Percentiles rank a stretch among this genome's conserved stretches.
Evolutionary conservation across 2,888 invertebrate genomes (phyloP).

Genomic region (Cosmorhoe ocellata): DNA sequence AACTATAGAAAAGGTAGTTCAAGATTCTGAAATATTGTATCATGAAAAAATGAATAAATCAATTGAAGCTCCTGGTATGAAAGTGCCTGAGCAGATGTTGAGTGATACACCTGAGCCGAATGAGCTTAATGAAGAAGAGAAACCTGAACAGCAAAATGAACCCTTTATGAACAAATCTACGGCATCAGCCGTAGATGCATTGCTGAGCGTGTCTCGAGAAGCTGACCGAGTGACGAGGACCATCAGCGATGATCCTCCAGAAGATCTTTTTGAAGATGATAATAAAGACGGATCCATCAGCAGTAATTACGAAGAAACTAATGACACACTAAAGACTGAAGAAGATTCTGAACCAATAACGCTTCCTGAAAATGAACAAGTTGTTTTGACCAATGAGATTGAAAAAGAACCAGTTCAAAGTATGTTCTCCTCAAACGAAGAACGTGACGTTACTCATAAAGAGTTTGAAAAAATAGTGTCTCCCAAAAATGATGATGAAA

Average conservation of each 20-base stretch:
- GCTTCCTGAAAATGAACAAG: constrained; percentile 15
- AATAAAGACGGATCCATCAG: constrained; percentile 40
- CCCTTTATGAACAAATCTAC: constrained; percentile 69
- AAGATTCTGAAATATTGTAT: constrained; percentile 8
- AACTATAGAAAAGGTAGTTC: constrained; percentile 10
- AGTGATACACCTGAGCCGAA: constrained; percentile 22
- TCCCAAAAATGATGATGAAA: constrained; percentile 7
- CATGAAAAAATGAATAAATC: constrained; percentile 17
- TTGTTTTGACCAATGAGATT: constrained; percentile 1
- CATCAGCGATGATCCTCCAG: constrained; percentile 70
- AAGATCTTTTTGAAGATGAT: constrained; percentile 76
- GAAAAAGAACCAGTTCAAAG: constrained; percentile 17
- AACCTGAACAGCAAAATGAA: constrained; percentile 40
- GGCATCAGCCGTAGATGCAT: constrained; percentile 74
- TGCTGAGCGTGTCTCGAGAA: constrained; percentile 72
- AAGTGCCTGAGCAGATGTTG: constrained; percentile 32
- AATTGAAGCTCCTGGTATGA: constrained; percentile 22
- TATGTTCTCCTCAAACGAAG: not conserved
- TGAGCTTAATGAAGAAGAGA: constrained; percentile 25
- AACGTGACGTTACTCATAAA: not conserved
- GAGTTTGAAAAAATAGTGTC: not conserved
- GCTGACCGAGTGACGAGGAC: constrained; percentile 68
- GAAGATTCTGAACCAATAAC: constrained; percentile 6
- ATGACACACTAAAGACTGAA: constrained; percentile 1
- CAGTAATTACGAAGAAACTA: constrained; percentile 37